Evolutionary conservation across 2,113 vertebrate genomes (phyloP), one percentile per base, ranked within the genome.

Genomic region (Plestiodon gilberti): DNA sequence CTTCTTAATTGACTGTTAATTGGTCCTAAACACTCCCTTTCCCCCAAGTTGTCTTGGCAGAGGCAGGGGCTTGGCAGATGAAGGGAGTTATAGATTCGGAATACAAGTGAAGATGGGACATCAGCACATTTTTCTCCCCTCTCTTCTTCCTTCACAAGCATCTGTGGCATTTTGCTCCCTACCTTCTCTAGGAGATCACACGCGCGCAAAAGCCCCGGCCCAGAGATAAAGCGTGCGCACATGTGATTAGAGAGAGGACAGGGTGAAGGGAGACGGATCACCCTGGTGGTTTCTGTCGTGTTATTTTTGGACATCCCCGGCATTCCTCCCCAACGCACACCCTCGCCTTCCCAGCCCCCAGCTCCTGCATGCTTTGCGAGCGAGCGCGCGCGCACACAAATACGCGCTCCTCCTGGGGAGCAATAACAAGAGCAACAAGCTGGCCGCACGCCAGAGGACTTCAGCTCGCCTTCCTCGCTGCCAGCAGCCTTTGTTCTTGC

Each of bases 241-340:
- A 25, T 23, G 83, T 0, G 77, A 89, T 52, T 30, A 8, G 18
- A 90, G 69, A 89, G 85, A 48, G 40, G 81, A 57, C 25, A 86
- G 92, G 85, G 91, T 18, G 80, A 89, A 87, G 87, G 91, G 90
- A 91, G 93, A 87, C 0, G 48, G 78, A 78, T 84, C 62, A 2
- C 81, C 86, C 35, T 15, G 33, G 18, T 65, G 35, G 20, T 71
- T 85, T 81, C 82, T 87, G 90, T 84, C 57, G 0, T 90, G 94
- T 95, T 95, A 95, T 96, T 96, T 96, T 95, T 93, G 96, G 96
- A 93, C 93, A 78, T 79, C 82, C 70, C 82, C 91, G 70, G 92
- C 95, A 94, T 95, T 96, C 96, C 95, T 89, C 93, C 90, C 87
- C 92, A 89, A 92, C 94, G 95, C 95, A 95, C 96, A 94, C 95